phyloP scores from a whole-genome alignment of 92 coral and sea anemone genomes.

The Porites lobata region DNA sequence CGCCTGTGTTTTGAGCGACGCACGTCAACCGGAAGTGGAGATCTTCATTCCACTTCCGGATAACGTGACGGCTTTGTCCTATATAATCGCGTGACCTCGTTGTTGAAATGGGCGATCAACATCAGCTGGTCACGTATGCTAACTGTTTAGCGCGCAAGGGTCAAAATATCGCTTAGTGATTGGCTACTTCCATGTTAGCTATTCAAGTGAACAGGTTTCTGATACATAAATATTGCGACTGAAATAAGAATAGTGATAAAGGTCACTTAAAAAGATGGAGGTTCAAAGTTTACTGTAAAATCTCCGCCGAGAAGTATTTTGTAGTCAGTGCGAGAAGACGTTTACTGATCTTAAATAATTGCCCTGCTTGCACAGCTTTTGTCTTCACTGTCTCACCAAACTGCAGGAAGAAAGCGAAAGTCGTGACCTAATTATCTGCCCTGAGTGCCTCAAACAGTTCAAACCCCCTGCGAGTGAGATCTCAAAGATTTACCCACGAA shows the following conservation, averaged over 20 bases:
- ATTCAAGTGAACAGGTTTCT: too few species aligned
- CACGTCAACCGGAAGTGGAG: too few species aligned
- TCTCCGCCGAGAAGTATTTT: not conserved
- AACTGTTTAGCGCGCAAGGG: not conserved
- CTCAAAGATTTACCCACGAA: not conserved
- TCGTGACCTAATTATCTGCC: too few species aligned
- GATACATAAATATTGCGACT: too few species aligned
- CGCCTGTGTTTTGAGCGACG: too few species aligned
- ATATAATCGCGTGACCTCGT: not conserved
- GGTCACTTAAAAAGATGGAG: too few species aligned
- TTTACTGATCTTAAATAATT: not conserved
- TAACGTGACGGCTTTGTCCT: not conserved
- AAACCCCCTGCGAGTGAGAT: not conserved
- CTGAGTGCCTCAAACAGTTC: too few species aligned
- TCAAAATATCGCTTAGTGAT: not conserved
- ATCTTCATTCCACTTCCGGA: too few species aligned
- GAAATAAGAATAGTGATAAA: too few species aligned
- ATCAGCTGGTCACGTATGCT: not conserved
- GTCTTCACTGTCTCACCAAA: not conserved
- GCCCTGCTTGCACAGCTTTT: not conserved
- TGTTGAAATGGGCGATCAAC: not conserved
- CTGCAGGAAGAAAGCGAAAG: too few species aligned
- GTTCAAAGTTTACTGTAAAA: not conserved
- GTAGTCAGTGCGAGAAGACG: not conserved
- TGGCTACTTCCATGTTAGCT: not conserved